Evolutionary conservation across 1,140 invertebrate species (phyloP).

Genomic region (Aphis gossypii): DNA sequence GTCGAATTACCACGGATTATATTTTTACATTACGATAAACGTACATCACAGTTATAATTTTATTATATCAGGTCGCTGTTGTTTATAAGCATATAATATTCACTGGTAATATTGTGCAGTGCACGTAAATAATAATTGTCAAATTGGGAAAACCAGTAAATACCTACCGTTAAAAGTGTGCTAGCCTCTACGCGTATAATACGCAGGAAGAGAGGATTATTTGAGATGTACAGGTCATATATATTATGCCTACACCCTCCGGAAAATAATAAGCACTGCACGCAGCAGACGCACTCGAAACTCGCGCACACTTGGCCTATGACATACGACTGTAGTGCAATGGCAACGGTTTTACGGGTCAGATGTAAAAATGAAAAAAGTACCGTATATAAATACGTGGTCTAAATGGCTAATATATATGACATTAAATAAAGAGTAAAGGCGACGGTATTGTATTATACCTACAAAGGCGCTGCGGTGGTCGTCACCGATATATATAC

Average conservation of each 20-base stretch:
- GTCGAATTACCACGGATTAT: not conserved
- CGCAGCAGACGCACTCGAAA: conserved; percentile 2
- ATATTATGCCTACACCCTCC: not conserved
- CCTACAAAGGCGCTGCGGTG: not conserved
- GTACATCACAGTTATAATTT: too few relatives aligned
- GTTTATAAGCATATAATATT: too few relatives aligned
- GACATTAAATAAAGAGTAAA: not conserved
- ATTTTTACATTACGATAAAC: too few relatives aligned
- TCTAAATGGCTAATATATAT: not conserved
- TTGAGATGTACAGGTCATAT: not conserved
- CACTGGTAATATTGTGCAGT: not conserved
- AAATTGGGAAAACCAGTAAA: not conserved
- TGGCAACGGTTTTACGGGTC: conserved; percentile 4
- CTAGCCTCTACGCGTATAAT: not conserved
- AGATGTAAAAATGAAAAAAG: not conserved
- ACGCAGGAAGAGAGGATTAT: not conserved
- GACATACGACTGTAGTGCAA: not conserved
- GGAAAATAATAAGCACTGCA: conserved; percentile 1
- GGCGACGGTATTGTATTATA: not conserved
- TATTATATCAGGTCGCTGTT: too few relatives aligned
- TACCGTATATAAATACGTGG: not conserved
- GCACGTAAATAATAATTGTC: not conserved
- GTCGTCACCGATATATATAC: not conserved
- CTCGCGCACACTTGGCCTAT: conserved; percentile 10
- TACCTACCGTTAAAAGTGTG: not conserved